Percentiles rank a stretch among this genome's conserved stretches.
Evolutionary conservation across 35 echinoderm and acorn worm species (phyloP).

Genomic region (Apostichopus parvimensis): DNA sequence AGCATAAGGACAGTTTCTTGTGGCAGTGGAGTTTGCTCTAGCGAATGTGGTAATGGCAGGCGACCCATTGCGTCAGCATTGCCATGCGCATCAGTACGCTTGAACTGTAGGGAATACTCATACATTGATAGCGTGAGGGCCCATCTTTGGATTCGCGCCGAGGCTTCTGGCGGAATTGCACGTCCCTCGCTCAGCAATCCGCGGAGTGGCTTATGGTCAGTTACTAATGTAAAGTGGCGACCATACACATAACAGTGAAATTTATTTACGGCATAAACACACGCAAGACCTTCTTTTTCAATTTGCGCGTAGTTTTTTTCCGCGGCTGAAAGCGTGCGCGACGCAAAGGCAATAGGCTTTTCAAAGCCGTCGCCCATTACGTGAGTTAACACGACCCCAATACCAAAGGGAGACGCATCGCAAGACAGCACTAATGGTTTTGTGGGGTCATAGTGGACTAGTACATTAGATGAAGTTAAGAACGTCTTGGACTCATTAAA

Average conservation of each 20-base stretch:
- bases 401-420: conserved; percentile 57
- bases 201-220: conserved; percentile 63
- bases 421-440: conserved; percentile 46
- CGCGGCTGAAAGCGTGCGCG: conserved; percentile 57
- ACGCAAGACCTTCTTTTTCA: background rate
- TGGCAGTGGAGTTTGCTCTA: conserved; percentile 15
- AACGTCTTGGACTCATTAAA: conserved; percentile 61
- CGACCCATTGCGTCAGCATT: conserved; percentile 69
- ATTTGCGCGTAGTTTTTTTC: conserved; percentile 68
- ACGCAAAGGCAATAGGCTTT: conserved; percentile 68
- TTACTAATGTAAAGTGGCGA: conserved; percentile 59
- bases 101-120: conserved; percentile 39
- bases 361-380: conserved; percentile 51
- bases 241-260: conserved; percentile 72
- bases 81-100: conserved; percentile 22
- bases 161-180: conserved; percentile 54
- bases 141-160: conserved; percentile 72
- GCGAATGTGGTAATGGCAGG: conserved; percentile 46
- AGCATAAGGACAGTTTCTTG: conserved; percentile 28
- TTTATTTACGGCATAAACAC: conserved; percentile 67
- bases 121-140: conserved; percentile 63
- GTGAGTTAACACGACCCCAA: conserved; percentile 68
- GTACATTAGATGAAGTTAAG: conserved; percentile 40
- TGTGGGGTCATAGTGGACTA: conserved; percentile 58
- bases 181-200: conserved; percentile 51